Conservation (phyloP, 2,888 invertebrate species). For the Orchestes rusci region DNA sequence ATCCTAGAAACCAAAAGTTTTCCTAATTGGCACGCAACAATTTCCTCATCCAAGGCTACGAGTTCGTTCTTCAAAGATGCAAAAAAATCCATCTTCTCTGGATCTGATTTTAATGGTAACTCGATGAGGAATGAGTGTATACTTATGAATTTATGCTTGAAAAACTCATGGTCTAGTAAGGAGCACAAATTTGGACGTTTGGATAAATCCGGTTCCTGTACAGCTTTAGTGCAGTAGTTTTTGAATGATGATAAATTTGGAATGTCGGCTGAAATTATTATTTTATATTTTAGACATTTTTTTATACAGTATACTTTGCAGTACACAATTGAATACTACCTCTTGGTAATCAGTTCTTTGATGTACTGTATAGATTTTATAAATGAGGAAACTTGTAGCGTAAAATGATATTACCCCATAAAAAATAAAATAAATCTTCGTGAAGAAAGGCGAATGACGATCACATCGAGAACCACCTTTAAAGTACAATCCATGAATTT, state of each 20-base stretch:
- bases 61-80: conserved; percentile 60
- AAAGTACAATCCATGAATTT: too few relatives aligned
- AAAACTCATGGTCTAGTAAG: conserved; percentile 66
- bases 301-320: too few relatives aligned
- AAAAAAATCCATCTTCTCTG: conserved; percentile 75
- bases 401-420: too few relatives aligned
- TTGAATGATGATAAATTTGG: conserved; percentile 63
- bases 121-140: conserved; percentile 78
- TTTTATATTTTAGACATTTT: too few relatives aligned
- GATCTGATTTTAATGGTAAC: conserved; percentile 69
- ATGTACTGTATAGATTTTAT: too few relatives aligned
- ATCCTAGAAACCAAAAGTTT: conserved; percentile 73
- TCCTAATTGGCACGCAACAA: conserved; percentile 75
- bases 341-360: too few relatives aligned
- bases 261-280: conserved; percentile 51
- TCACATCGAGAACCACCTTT: too few relatives aligned
- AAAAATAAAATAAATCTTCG: too few relatives aligned
- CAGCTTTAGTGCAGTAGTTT: conserved; percentile 59
- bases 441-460: too few relatives aligned
- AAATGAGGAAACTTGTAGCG: too few relatives aligned
- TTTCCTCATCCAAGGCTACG: conserved; percentile 66
- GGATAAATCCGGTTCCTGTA: conserved; percentile 59
- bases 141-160: conserved; percentile 76
- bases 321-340: too few relatives aligned
- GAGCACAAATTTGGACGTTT: conserved; percentile 61